Percentiles rank a stretch among this genome's conserved stretches.
These are phyloP conservation scores for Metellina segmentata DNA, from an alignment of 2,888 invertebrate genomes.

Conservation along the genomic window DNA sequence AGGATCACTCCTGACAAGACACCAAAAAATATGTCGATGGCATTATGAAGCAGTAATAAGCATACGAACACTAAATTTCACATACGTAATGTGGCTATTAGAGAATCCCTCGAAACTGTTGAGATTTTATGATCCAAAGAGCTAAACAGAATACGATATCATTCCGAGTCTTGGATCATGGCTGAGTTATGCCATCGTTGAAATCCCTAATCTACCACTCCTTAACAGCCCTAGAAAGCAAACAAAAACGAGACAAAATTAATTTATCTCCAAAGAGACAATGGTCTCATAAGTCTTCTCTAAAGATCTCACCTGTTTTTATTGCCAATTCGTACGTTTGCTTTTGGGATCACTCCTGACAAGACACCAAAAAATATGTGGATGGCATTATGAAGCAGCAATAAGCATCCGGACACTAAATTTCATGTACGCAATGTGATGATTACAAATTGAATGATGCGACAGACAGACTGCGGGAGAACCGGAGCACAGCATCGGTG, in stretches of 20 bases:
- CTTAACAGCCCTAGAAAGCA: no score
- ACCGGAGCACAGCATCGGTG: constrained; percentile 2
- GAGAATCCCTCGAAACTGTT: no score
- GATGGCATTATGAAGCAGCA: neutral
- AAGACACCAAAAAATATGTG: no score
- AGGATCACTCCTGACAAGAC: neutral
- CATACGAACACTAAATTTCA: neutral
- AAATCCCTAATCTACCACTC: no score
- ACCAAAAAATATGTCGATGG: no score
- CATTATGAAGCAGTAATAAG: neutral
- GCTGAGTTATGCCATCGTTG: no score
- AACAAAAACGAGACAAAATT: neutral
- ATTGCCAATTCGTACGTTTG: neutral
- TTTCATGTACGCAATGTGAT: neutral
- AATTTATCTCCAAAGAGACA: neutral
- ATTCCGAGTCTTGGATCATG: no score
- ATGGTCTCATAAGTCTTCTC: neutral
- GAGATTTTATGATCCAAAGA: no score
- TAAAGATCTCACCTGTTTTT: neutral
- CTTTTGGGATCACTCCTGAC: neutral
- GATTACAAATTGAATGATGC: neutral
- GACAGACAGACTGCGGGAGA: neutral
- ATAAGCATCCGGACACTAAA: neutral
- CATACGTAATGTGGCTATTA: no score
- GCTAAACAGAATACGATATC: no score